These are phyloP conservation scores for Diplodus puntazzo DNA, from an alignment of 2,797 vertebrate species.

Conservation along the genomic window DNA sequence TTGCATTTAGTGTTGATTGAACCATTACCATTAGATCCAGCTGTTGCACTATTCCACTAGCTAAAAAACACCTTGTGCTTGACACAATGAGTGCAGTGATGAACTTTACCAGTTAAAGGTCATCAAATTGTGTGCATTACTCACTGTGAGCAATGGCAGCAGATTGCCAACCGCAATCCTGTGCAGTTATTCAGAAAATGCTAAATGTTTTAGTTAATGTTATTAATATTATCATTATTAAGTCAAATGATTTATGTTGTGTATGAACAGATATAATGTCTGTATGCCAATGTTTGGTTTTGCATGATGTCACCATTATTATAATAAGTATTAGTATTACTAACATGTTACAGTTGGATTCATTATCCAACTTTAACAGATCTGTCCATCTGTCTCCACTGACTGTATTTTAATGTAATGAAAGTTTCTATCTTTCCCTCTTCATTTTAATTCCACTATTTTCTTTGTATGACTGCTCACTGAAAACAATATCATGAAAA, in stretches of 20 bases:
- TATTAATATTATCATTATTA: background rate
- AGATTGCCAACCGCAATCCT: too few relatives aligned
- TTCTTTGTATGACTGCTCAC: background rate
- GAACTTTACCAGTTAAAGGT: too few relatives aligned
- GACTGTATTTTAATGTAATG: background rate
- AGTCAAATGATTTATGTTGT: background rate
- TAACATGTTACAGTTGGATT: background rate
- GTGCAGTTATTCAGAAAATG: too few relatives aligned
- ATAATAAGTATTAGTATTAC: background rate
- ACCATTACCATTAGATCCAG: too few relatives aligned
- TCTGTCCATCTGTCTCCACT: background rate
- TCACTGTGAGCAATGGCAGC: too few relatives aligned
- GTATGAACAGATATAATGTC: background rate
- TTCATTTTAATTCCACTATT: background rate
- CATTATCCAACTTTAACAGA: too few relatives aligned
- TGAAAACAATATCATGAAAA: background rate
- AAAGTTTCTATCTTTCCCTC: background rate
- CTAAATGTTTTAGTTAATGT: too few relatives aligned
- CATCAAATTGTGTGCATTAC: too few relatives aligned
- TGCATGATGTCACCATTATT: background rate
- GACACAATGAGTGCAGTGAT: too few relatives aligned
- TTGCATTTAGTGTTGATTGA: too few relatives aligned
- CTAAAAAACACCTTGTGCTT: too few relatives aligned
- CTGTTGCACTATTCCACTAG: too few relatives aligned
- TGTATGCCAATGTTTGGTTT: background rate